These are phyloP conservation scores for Channallabes apus DNA, from an alignment of 2,797 vertebrate species.

Conservation along the genomic window DNA sequence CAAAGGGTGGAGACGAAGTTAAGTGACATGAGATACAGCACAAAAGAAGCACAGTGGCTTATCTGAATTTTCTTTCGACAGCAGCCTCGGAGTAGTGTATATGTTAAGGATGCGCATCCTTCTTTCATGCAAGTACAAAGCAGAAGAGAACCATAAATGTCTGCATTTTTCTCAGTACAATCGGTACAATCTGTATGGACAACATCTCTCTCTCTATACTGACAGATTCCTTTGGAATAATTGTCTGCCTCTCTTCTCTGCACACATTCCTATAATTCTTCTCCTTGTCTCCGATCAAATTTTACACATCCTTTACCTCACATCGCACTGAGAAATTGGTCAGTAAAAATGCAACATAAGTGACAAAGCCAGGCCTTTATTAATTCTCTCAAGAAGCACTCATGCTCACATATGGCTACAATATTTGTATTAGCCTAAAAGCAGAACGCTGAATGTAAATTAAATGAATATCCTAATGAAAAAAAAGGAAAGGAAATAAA, in stretches of 20 bases:
- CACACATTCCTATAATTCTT: conserved; percentile 63
- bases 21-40: conserved; percentile 76
- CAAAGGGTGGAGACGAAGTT: conserved; percentile 71
- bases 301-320: conserved; percentile 71
- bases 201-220: conserved; percentile 70
- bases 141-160: conserved; percentile 4
- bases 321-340: conserved; percentile 56
- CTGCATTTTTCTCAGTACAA: conserved; percentile 68
- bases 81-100: conserved; percentile 57
- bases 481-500: conserved; percentile 60
- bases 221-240: conserved; percentile 69
- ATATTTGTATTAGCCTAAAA: conserved; percentile 72
- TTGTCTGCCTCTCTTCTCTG: conserved; percentile 65
- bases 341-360: conserved; percentile 65
- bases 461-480: conserved; percentile 57
- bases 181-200: conserved; percentile 70
- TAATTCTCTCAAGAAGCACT: conserved; percentile 66
- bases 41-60: conserved; percentile 66
- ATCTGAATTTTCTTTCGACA: conserved; percentile 61
- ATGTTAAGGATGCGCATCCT: conserved; percentile 48
- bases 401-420: conserved; percentile 60
- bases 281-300: conserved; percentile 70
- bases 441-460: conserved; percentile 64
- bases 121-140: background rate
- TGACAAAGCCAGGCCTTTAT: conserved; percentile 69